Evolutionary conservation across 1,140 invertebrate genomes (phyloP), one percentile per base, ranked within the genome.

Genomic region (Tetragonula clypearis): DNA sequence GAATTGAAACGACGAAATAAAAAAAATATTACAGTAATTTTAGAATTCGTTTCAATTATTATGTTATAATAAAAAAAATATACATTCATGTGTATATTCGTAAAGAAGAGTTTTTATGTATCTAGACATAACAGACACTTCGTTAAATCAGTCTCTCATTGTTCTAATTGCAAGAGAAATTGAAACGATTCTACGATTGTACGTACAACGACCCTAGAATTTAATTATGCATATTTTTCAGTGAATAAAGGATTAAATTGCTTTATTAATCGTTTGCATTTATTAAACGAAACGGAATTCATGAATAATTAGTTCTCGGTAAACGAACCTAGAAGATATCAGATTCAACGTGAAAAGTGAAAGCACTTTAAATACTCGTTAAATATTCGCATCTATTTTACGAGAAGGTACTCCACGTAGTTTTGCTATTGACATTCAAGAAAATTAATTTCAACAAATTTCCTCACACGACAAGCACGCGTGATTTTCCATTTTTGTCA

Each of bases 31-130:
- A 12, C 21, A 41, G 2, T 30, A 21, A 41, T 21, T 35, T 21
- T 1, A 68, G 4, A 35, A 21, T 17, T 14, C 12, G 12, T 12
- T 62, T n/a, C 60, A 5, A 62, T 62, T 62, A n/a, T n/a, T 23
- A 23, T 14, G n/a, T 14, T 14, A 23, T 62, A 1, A 12, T 3
- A 14, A 5, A 14, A n/a, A 14, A 49, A 8, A 49, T 49, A 49
- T 49, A 49, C n/a, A n/a, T 62, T 62, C 21, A 4, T 23, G 23
- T n/a, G 35, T 41, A 3, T 60, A 62, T 5, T n/a, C 0, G 3
- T n/a, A 0, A 5, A 14, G 12, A n/a, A 1, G 3, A 62, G n/a
- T n/a, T 5, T 0, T 5, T 1, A 14, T n/a, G 14, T 23, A 12
- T 49, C 58, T 8, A 12, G 0, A 5, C 60, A 62, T 5, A 11